Percentiles rank a stretch among this genome's conserved stretches.
These are phyloP conservation scores for Gymnosoma rotundatum DNA, from an alignment of 2,888 invertebrate species.

Conservation along the genomic window DNA sequence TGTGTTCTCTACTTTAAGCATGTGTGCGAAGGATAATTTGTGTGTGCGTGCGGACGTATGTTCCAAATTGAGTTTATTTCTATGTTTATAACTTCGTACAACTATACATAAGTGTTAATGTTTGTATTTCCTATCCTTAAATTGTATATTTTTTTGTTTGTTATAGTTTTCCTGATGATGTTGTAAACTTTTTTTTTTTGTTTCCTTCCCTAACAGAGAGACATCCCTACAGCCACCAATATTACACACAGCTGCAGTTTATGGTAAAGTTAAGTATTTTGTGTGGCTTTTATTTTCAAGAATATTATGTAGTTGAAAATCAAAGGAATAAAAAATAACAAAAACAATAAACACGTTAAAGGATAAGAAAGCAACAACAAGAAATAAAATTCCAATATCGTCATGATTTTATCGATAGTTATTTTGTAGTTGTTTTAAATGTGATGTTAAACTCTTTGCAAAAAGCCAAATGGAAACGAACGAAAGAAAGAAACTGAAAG, in stretches of 20 bases:
- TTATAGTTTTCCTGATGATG: conserved; percentile 52
- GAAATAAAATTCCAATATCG: conserved; percentile 52
- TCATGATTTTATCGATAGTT: conserved; percentile 62
- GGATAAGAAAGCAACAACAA: conserved; percentile 35
- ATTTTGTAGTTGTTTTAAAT: conserved; percentile 61
- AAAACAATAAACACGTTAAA: neutral
- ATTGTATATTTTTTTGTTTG: conserved; percentile 59
- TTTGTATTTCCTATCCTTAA: conserved; percentile 32
- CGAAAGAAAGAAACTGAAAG: conserved; percentile 33
- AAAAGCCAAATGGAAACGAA: conserved; percentile 46
- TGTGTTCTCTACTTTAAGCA: conserved; percentile 11
- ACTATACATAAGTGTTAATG: neutral
- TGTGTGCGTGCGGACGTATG: neutral
- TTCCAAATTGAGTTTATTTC: conserved; percentile 17
- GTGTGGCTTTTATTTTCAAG: conserved; percentile 57
- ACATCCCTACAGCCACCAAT: conserved; percentile 44
- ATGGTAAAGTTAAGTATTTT: conserved; percentile 54
- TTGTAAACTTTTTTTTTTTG: conserved; percentile 39
- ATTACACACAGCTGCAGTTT: conserved; percentile 64
- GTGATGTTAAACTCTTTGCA: conserved; percentile 62
- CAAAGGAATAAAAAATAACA: conserved; percentile 5
- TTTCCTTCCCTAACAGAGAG: conserved; percentile 38
- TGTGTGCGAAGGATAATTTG: neutral
- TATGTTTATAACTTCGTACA: neutral
- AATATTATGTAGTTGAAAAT: conserved; percentile 7